These are phyloP conservation scores for Dione juno DNA, from an alignment of 2,888 invertebrate species.

Conservation along the genomic window DNA sequence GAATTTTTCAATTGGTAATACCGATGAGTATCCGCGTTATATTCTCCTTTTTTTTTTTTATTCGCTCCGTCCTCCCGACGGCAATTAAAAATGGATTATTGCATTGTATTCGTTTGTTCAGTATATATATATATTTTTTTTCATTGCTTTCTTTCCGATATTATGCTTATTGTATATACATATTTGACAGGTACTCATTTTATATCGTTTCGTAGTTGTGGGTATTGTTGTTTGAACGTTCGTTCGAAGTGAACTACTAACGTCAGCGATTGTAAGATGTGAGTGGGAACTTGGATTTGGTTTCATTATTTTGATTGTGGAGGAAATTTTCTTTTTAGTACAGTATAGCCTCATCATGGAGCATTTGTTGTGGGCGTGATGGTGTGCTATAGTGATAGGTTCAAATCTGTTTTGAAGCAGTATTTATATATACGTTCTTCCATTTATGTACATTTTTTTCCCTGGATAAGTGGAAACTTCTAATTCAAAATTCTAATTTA, in stretches of 20 bases:
- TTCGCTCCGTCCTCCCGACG: constrained; percentile 51
- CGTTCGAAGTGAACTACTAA: not conserved
- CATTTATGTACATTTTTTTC: no score
- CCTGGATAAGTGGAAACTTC: no score
- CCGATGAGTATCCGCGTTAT: constrained; percentile 53
- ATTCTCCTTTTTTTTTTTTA: constrained; percentile 40
- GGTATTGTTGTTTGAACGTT: not conserved
- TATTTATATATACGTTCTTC: not conserved
- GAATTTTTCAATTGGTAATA: constrained; percentile 66
- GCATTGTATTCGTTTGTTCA: constrained; percentile 48
- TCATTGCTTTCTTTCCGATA: constrained; percentile 27
- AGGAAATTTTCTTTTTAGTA: not conserved
- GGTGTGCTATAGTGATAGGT: no score
- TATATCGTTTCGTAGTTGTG: constrained; percentile 17
- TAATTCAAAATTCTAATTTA: no score
- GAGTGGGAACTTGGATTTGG: not conserved
- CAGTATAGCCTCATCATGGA: not conserved
- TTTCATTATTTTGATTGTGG: constrained; percentile 2
- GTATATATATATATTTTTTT: constrained; percentile 11
- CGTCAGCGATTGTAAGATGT: constrained; percentile 4
- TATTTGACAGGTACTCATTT: constrained; percentile 33
- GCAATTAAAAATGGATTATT: constrained; percentile 52
- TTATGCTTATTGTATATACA: constrained; percentile 33
- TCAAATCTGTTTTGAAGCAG: not conserved
- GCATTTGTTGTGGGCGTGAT: not conserved